Evolutionary conservation across 2,113 vertebrate species (phyloP).

Genomic region (Eolophus roseicapilla): DNA sequence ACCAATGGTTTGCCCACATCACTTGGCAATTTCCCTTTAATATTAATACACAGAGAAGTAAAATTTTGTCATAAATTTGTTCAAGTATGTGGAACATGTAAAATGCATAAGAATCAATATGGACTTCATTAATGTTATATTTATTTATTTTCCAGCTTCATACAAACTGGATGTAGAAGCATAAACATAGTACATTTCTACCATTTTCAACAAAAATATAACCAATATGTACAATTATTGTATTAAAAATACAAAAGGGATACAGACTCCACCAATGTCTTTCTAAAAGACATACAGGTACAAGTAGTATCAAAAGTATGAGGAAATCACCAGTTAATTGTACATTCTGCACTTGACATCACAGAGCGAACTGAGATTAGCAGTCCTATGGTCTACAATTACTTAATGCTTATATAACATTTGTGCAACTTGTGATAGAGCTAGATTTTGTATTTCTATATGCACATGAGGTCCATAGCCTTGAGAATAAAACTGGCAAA

Average conservation of each 20-base stretch:
- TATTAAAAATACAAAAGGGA: constrained; percentile 99
- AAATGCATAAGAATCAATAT: constrained; percentile 64
- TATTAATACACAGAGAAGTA: constrained; percentile 64
- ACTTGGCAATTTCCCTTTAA: constrained; percentile 62
- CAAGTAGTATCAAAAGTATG: constrained; percentile 98
- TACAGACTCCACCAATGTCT: constrained; percentile 99
- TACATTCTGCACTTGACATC: constrained; percentile 98
- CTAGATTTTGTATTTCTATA: constrained; percentile 87
- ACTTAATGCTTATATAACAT: constrained; percentile 93
- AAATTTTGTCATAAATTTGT: constrained; percentile 58
- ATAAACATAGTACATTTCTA: constrained; percentile 99
- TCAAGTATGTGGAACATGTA: constrained; percentile 63
- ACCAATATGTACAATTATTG: constrained; percentile 99
- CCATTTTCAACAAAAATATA: constrained; percentile 99
- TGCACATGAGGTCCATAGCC: constrained; percentile 89
- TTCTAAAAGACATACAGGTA: constrained; percentile 99
- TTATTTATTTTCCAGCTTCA: constrained; percentile 98
- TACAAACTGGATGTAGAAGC: constrained; percentile 99
- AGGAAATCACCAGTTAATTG: constrained; percentile 98
- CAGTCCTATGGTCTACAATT: constrained; percentile 97
- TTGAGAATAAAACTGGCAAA: constrained; percentile 87
- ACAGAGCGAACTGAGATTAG: constrained; percentile 94
- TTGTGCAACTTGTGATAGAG: constrained; percentile 92
- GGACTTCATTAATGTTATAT: constrained; percentile 81
- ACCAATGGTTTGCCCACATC: constrained; percentile 35